Base-by-base conservation (phyloP, 2,888 invertebrate genomes). In the Heliconius cydno region DNA sequence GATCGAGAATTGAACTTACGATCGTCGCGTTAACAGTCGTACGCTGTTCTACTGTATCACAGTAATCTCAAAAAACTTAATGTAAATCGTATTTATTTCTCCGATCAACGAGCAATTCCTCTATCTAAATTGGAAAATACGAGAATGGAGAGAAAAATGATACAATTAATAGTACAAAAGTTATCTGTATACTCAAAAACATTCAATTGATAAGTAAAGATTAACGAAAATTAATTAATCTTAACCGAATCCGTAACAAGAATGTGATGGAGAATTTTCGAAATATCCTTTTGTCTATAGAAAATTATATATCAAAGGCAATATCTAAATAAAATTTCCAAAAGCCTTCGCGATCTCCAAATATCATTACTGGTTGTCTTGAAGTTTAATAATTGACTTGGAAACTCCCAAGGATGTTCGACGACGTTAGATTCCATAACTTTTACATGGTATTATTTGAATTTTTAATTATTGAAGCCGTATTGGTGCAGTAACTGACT, bases 321-420 rank as follows among this genome's bases (percentile, higher is more conserved):
- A 71, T 30, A 71, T 30, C 71, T 65, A 67, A 79, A 79, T 81
- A 63, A 68, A 57, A 65, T 77, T 79, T 77, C 12, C 77, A 63
- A 71, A 79, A 81, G 80, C 76, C 79, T 77, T 41, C 38, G 67
- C 63, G 52, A 76, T 74, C 79, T 70, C 66, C 60, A 76, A 79
- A 81, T 81, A 68, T 73, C 63, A 78, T 79, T 81, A 77, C 52
- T 60, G 57, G 74, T 70, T 74, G 63, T 75, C 15, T 52, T 66
- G 52, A 81, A 81, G 74, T 75, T 75, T 77, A 71, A 75, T 81
- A 75, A 81, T 79, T 79, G 70, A 81, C 77, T 77, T 72, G 30
- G 10, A 71, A 79, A 79, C 74, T 81, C 63, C 13, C 25, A 75
- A 71, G 70, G 80, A 65, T 38, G 28, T 34, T 34, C 68, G 41